Base-by-base conservation (phyloP, 2,888 invertebrate species). In the Tetrapedia diversipes region DNA sequence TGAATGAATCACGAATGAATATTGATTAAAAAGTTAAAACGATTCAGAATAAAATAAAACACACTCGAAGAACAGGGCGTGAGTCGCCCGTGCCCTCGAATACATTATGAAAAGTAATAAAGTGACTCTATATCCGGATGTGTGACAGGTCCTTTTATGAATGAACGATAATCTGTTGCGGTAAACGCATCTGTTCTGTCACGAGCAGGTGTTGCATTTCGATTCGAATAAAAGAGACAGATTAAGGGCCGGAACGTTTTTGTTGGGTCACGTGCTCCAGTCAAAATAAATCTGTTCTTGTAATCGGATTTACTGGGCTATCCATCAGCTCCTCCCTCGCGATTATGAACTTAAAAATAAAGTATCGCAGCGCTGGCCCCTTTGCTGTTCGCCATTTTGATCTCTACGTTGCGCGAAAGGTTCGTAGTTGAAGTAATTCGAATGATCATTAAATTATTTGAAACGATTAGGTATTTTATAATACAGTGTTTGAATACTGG, bases 221-320 rank as follows among this genome's bases (percentile, higher is more conserved):
- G 80, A 85, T 86, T 85, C 77, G 80, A 72, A 79, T 79, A 57
- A 77, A 85, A 86, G 81, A 82, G 86, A 60, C 59, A 65, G 86
- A 86, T 84, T 81, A 86, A 81, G 84, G 83, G 76, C 75, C 47
- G 57, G 73, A 83, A 82, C 84, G 89, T 89, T 91, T 91, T 91
- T 91, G 91, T 90, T 88, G 84, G 88, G 89, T 91, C 91, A 91
- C 91, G 91, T 91, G 91, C 90, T 87, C 77, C 86, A 85, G 89
- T 89, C 89, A 90, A 90, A 91, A 90, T 89, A 90, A 88, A 90
- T 90, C 87, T 88, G 76, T 83, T 77, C 76, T 59, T 83, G 82
- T 88, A 89, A 90, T 89, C 88, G 86, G 86, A 88, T 89, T 87
- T 83, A 61, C 78, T 22, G 60, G 60, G 16, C 68, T 47, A 51